Conservation (phyloP, 2,113 vertebrate genomes). For the Cryptomyrus ogoouensis region DNA sequence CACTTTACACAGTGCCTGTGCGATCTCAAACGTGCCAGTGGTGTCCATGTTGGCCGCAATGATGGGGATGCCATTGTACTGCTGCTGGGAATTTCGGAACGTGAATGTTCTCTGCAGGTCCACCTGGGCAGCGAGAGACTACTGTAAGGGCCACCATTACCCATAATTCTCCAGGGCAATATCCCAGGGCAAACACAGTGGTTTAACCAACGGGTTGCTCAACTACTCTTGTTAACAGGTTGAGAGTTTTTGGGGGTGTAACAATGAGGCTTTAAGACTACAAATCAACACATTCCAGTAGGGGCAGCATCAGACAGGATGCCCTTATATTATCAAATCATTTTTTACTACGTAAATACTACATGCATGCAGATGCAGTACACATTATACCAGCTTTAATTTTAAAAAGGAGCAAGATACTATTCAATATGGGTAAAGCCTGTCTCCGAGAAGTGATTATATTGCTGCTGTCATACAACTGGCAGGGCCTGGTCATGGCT, state of each 20-base stretch:
- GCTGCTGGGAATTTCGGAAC: slow-evolving; percentile 96
- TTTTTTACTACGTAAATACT: background rate
- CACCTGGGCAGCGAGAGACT: slow-evolving; percentile 60
- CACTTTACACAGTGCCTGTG: slow-evolving; percentile 84
- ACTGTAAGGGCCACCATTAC: background rate
- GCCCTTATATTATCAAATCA: background rate
- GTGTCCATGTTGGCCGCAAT: slow-evolving; percentile 99
- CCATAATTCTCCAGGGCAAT: background rate
- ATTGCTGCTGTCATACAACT: background rate
- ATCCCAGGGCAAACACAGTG: background rate
- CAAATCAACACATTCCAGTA: background rate
- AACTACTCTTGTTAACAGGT: background rate
- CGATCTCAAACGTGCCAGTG: slow-evolving; percentile 96
- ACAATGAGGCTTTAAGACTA: background rate
- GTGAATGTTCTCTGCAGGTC: slow-evolving; percentile 88
- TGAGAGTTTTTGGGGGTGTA: background rate
- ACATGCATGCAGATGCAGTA: background rate
- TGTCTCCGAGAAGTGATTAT: background rate
- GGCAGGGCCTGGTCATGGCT: background rate
- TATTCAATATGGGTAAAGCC: background rate
- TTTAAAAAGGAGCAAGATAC: background rate
- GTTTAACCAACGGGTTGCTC: background rate
- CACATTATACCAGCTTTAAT: background rate
- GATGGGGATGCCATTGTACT: slow-evolving; percentile 88
- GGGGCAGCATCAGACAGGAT: background rate